Base-by-base conservation (phyloP, 2,113 vertebrate genomes). In the Pteronura brasiliensis region DNA sequence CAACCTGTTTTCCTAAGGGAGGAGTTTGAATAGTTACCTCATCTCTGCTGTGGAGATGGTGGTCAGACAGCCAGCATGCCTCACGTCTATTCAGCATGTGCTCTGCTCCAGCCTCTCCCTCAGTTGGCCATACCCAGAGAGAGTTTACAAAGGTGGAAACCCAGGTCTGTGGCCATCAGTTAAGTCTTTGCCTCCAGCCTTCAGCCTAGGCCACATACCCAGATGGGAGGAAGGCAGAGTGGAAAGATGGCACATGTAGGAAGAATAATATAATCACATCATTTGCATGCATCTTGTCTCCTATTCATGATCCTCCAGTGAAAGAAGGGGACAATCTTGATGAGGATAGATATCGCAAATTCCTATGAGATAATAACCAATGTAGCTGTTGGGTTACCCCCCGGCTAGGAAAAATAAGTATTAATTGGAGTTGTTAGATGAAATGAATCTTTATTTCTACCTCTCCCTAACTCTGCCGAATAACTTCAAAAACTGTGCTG, bases 371-470 rank as follows among this genome's bases (percentile, higher is more conserved):
- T n/a, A 87, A n/a, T 25, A 36, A 52, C 20, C 17, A 31, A 20
- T 1, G 7, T 0, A 29, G 25, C 15, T 20, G 25, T 17, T 57
- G 3, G 0, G 3, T 27, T 52, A 80, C 18, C 59, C 15, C 4
- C 14, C 27, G 18, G 2, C 36, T 7, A 52, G 92, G 86, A 96
- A 95, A 98, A 98, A 87, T 95, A 98, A 74, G 42, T 91, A 92
- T 90, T 96, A 98, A 98, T 97, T 97, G 95, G 96, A 86, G 47
- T 13, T 97, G 84, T 89, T 98, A 90, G 91, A 90, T 97, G 93
- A 95, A 94, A 97, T 94, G 76, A 90, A 97, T 97, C 96, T 98
- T 98, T 4, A 96, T 98, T 98, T 98, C 55, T 96, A 95, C 88
- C 96, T 96, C 96, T 97, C 34, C 83, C 83, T 61, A 6, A 25